Conservation (phyloP, 2,888 invertebrate genomes). For the Odontothrips loti region DNA sequence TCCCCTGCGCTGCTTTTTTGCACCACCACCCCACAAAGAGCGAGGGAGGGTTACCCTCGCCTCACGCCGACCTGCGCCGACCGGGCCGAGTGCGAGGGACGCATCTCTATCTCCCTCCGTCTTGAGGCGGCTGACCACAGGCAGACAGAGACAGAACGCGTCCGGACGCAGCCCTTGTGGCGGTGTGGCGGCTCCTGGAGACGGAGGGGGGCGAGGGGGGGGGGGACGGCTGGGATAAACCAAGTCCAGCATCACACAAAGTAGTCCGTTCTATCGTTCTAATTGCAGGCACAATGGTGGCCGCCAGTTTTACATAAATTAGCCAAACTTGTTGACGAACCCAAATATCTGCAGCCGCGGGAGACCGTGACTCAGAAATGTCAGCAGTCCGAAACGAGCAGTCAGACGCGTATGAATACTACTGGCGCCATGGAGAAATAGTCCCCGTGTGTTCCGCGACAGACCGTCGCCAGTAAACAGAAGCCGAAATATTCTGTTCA, state of each 20-base stretch:
- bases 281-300: neutral
- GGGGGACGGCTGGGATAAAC: neutral
- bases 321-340: neutral
- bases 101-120: no score
- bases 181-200: no score
- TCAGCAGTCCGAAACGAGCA: neutral
- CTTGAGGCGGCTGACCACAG: no score
- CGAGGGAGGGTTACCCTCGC: no score
- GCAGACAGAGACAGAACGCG: no score
- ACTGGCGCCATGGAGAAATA: conserved; percentile 27
- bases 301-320: neutral
- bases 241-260: conserved; percentile 12
- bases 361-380: neutral
- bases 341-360: neutral
- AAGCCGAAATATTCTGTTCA: conserved; percentile 38
- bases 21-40: no score
- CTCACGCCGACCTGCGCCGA: no score
- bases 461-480: conserved; percentile 40
- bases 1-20: no score
- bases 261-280: neutral
- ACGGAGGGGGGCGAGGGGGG: neutral
- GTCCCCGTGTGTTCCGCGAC: conserved; percentile 34
- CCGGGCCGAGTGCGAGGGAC: no score
- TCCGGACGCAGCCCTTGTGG: no score
- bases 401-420: conserved; percentile 31